Base-by-base conservation (phyloP, 2,113 vertebrate species). In the Nyctereutes procyonoides region DNA sequence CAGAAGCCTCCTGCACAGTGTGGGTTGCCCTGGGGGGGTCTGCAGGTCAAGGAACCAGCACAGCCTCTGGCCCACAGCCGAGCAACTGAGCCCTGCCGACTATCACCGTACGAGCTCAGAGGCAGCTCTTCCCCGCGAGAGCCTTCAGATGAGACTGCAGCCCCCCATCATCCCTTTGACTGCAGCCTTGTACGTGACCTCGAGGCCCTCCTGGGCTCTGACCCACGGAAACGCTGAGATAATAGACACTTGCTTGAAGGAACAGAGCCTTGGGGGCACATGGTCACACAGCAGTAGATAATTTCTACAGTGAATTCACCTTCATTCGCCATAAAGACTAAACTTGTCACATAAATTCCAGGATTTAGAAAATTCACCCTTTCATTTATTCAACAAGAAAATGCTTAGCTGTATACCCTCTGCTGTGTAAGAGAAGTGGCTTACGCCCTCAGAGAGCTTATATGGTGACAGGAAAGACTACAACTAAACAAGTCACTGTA, bases 51-150 rank as follows among this genome's bases (percentile, higher is more conserved):
- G 69, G 32, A 43, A 58, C 5, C 1, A 11, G 30, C 24, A 14
- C 1, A 32, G 24, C 14, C 13, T 30, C 43, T 43, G 35, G 22
- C 14, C 30, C 38, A 12, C 11, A 26, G n/a, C 2, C 0, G 0
- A 85, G 2, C 32, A 43, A 20, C 2, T 13, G 19, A 60, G 8
- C 58, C 43, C 4, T 20, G 5, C 10, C 1, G 13, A n/a, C 6
- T 32, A 17, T 73, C 32, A 22, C 2, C 9, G 4, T 2, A 4
- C 22, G 60, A 86, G 43, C 9, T 35, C 24, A 22, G 35, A n/a
- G 32, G 32, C 26, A 30, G 12, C 32, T 51, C 51, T 32, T 76
- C 17, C 6, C 30, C 14, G 0, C 3, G 32, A 8, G 19, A 43
- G 10, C 63, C 43, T 63, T 67, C 35, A 15, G 6, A 17, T 35